Evolutionary conservation across 2,888 invertebrate species (phyloP).

Genomic region (Coleophora flavipennella): DNA sequence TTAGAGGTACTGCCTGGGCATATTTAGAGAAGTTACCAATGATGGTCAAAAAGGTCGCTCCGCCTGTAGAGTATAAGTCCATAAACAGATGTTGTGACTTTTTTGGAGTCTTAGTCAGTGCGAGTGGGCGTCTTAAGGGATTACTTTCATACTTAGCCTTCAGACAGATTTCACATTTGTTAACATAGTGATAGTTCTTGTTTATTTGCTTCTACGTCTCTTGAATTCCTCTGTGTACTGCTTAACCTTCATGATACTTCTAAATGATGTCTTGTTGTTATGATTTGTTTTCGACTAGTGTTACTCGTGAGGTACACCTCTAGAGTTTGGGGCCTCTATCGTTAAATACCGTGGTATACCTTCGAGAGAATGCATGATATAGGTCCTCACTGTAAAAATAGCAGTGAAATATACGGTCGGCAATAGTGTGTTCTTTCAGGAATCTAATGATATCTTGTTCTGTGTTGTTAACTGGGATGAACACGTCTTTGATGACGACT

Average conservation of each 20-base stretch:
- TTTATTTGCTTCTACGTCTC: conserved; percentile 16
- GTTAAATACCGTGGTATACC: conserved; percentile 15
- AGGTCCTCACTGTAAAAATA: conserved; percentile 16
- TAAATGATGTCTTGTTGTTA: conserved; percentile 10
- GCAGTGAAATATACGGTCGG: conserved; percentile 14
- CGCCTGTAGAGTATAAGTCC: conserved; percentile 15
- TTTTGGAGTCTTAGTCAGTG: conserved; percentile 20
- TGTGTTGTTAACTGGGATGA: no score
- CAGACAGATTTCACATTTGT: conserved; percentile 19
- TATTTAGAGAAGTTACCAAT: conserved; percentile 23
- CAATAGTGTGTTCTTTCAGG: conserved; percentile 15
- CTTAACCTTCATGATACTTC: conserved; percentile 15
- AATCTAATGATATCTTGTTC: no score
- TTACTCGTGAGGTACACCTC: conserved; percentile 14
- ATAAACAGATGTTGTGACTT: conserved; percentile 21
- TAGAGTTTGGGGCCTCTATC: conserved; percentile 17
- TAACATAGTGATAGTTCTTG: conserved; percentile 18
- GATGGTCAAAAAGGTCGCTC: conserved; percentile 17
- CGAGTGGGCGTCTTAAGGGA: conserved; percentile 18
- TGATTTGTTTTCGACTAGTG: conserved; percentile 11
- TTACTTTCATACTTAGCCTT: conserved; percentile 23
- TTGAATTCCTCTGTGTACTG: conserved; percentile 11
- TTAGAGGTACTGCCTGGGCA: conserved; percentile 18
- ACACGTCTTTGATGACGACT: conserved; percentile 13
- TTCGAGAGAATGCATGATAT: conserved; percentile 12